phyloP scores from a whole-genome alignment of 2,888 invertebrate genomes.

The Heliconius ethilla region DNA sequence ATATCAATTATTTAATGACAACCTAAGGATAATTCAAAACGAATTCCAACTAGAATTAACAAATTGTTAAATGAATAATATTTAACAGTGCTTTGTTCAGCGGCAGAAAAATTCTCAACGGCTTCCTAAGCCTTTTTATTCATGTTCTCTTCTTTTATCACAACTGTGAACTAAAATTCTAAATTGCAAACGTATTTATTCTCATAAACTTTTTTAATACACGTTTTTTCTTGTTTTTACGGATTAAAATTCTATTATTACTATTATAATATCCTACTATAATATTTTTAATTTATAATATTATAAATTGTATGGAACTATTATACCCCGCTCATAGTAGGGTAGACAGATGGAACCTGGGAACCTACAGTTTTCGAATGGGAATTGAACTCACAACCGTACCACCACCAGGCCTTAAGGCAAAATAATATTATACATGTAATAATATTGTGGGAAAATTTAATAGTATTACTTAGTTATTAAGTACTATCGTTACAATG shows the following conservation, averaged over 20 bases:
- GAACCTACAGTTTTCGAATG: too few relatives aligned
- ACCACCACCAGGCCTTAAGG: too few relatives aligned
- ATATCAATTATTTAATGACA: not conserved
- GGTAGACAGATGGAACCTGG: too few relatives aligned
- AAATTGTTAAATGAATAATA: constrained; percentile 1
- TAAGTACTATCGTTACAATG: constrained; percentile 25
- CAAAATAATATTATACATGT: not conserved
- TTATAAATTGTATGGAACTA: too few relatives aligned
- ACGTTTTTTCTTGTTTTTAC: not conserved
- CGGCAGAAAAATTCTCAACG: not conserved
- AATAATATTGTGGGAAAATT: not conserved
- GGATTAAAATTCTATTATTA: not conserved
- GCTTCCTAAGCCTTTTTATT: not conserved
- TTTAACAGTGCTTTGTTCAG: not conserved
- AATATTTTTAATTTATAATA: not conserved
- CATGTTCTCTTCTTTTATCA: not conserved
- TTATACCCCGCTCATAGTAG: too few relatives aligned
- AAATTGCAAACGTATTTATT: not conserved
- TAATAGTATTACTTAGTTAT: constrained; percentile 19
- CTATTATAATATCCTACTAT: not conserved
- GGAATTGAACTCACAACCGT: too few relatives aligned
- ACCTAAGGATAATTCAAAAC: not conserved
- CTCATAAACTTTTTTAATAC: not conserved
- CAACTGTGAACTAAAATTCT: not conserved
- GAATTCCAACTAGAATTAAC: not conserved